Evolutionary conservation across 2,797 vertebrate genomes (phyloP).

Genomic region (Martes flavigula): DNA sequence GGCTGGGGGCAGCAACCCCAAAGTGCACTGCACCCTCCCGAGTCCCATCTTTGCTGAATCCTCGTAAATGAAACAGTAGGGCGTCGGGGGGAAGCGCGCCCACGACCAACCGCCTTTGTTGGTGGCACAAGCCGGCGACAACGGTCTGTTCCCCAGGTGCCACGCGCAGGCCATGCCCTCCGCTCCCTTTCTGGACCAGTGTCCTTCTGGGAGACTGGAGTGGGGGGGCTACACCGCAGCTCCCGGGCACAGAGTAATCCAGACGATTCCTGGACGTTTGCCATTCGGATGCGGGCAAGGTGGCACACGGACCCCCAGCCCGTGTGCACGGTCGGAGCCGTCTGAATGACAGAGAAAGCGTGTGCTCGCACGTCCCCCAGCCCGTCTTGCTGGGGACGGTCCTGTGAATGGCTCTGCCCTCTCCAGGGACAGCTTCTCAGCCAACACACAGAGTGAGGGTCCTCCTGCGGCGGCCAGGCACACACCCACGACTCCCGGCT

Average conservation of each 20-base stretch:
- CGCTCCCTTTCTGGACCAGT: background rate
- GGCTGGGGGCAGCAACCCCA: background rate
- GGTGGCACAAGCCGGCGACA: rapidly evolving
- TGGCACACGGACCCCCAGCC: rapidly evolving
- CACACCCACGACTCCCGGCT: too few relatives aligned
- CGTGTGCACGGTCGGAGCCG: background rate
- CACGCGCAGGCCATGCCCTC: too few relatives aligned
- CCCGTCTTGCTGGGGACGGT: background rate
- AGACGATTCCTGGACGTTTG: too few relatives aligned
- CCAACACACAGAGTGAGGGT: background rate
- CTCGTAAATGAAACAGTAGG: background rate
- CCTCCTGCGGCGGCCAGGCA: background rate
- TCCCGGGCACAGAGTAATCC: background rate
- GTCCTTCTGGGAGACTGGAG: background rate
- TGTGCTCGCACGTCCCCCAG: rapidly evolving
- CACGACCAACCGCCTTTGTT: background rate
- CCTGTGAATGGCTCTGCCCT: background rate
- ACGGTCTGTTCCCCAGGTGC: background rate
- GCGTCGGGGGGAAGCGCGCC: background rate
- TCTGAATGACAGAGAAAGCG: background rate
- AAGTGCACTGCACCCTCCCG: background rate
- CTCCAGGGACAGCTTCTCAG: too few relatives aligned
- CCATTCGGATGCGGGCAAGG: background rate
- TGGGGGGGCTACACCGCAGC: too few relatives aligned
- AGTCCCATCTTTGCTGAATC: background rate